A percentile compares a stretch with the other conserved stretches of the same genome.
Conservation (phyloP, 1,140 invertebrate genomes). For the Dufourea novaeangliae region DNA sequence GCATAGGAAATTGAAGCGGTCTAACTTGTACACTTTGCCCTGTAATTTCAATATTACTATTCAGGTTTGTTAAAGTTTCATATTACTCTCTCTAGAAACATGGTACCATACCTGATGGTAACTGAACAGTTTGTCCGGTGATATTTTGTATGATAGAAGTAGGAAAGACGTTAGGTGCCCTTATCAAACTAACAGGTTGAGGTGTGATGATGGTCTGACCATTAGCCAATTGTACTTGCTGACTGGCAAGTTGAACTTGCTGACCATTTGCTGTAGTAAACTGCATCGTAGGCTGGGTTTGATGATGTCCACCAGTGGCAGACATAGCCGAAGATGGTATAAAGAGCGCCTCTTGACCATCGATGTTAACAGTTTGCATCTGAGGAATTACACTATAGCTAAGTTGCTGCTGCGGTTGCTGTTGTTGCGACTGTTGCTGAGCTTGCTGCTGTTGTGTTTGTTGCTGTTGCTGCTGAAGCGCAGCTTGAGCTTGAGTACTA, state of each 20-base stretch:
- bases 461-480: conserved; percentile 78
- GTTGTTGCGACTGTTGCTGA: conserved; percentile 79
- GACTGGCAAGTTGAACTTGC: conserved; percentile 80
- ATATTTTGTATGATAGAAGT: conserved; percentile 80
- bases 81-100: background rate
- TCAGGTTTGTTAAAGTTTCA: background rate
- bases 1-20: conserved; percentile 89
- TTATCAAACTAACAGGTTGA: conserved; percentile 82
- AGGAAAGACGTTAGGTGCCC: conserved; percentile 77
- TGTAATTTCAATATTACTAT: conserved; percentile 63
- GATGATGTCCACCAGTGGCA: conserved; percentile 73
- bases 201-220: conserved; percentile 80
- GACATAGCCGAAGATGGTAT: conserved; percentile 86
- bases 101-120: conserved; percentile 76
- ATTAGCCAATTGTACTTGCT: conserved; percentile 84
- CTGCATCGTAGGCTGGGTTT: conserved; percentile 77
- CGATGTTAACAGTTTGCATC: conserved; percentile 94
- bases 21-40: conserved; percentile 90
- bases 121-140: conserved; percentile 80
- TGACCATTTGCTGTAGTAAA: conserved; percentile 79
- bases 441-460: conserved; percentile 81
- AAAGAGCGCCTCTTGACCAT: conserved; percentile 95
- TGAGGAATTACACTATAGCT: conserved; percentile 86
- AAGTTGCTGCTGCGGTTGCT: conserved; percentile 80
- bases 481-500: conserved; percentile 72